These are phyloP conservation scores for Phaethornis superciliosus DNA, from an alignment of 2,113 vertebrate species.

Conservation along the genomic window DNA sequence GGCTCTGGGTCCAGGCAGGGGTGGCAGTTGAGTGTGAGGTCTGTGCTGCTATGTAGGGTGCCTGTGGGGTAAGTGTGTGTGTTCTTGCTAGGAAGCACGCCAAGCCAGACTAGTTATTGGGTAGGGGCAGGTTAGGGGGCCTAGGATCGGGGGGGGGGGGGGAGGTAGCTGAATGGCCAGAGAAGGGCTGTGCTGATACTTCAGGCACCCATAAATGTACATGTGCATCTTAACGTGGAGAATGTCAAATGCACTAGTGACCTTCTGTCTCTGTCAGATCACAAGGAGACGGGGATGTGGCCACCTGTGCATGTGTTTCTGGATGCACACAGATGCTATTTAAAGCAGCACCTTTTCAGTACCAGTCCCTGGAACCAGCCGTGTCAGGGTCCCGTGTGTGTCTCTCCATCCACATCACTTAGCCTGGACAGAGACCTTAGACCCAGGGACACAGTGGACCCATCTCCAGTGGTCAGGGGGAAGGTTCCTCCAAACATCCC, in stretches of 20 bases:
- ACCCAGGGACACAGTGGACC: fast-evolving
- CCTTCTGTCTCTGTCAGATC: not conserved
- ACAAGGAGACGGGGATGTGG: fast-evolving
- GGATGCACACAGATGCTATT: fast-evolving
- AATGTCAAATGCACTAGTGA: fast-evolving
- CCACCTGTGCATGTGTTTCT: not conserved
- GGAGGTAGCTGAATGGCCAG: not conserved
- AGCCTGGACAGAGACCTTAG: not conserved
- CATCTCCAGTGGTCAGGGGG: not conserved
- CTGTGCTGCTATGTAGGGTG: not conserved
- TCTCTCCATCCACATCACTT: not conserved
- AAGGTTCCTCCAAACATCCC: not conserved
- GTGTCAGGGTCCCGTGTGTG: fast-evolving
- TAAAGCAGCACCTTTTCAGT: not conserved
- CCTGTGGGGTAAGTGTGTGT: fast-evolving
- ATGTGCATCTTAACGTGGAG: not conserved
- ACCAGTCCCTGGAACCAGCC: not conserved
- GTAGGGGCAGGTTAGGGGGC: fast-evolving
- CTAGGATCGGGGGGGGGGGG: not conserved
- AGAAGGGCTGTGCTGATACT: not conserved
- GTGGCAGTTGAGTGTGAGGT: not conserved
- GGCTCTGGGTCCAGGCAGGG: not conserved
- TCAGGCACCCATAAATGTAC: fast-evolving
- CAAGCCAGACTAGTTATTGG: not conserved
- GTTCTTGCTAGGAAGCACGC: not conserved